Conservation (phyloP, 92 coral and sea anemone genomes). For the Siderastrea radians region DNA sequence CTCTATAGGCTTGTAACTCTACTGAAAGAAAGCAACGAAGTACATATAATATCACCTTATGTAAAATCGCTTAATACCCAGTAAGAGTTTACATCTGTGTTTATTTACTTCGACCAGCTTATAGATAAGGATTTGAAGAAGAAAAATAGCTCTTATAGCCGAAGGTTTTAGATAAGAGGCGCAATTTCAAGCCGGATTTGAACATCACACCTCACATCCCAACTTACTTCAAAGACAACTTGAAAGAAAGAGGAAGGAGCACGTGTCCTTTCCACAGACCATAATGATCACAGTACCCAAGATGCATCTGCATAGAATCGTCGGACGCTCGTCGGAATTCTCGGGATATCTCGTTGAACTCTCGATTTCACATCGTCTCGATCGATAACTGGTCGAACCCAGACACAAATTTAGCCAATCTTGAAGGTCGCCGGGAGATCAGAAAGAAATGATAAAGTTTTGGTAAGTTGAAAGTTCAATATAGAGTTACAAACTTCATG, state of each 20-base stretch:
- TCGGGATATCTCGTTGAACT: background rate
- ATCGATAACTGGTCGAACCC: background rate
- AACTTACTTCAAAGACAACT: constrained; percentile 84
- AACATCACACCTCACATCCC: background rate
- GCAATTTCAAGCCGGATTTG: background rate
- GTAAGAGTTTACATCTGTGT: too few relatives aligned
- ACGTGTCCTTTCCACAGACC: constrained; percentile 82
- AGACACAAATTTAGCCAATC: too few relatives aligned
- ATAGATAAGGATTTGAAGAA: background rate
- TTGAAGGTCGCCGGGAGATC: background rate
- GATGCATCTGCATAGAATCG: background rate
- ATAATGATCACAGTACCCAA: constrained; percentile 77
- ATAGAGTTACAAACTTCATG: too few relatives aligned
- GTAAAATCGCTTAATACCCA: too few relatives aligned
- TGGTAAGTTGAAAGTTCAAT: background rate
- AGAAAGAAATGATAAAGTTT: background rate
- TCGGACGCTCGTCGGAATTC: background rate
- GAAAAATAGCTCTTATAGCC: too few relatives aligned
- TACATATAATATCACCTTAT: too few relatives aligned
- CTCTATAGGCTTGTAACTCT: too few relatives aligned
- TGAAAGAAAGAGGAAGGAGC: constrained; percentile 83
- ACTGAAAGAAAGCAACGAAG: too few relatives aligned
- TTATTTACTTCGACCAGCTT: background rate
- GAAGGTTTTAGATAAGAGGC: background rate
- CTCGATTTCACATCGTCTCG: background rate